These are phyloP conservation scores for Neoascia interrupta DNA, from an alignment of 2,888 invertebrate species.

Conservation along the genomic window DNA sequence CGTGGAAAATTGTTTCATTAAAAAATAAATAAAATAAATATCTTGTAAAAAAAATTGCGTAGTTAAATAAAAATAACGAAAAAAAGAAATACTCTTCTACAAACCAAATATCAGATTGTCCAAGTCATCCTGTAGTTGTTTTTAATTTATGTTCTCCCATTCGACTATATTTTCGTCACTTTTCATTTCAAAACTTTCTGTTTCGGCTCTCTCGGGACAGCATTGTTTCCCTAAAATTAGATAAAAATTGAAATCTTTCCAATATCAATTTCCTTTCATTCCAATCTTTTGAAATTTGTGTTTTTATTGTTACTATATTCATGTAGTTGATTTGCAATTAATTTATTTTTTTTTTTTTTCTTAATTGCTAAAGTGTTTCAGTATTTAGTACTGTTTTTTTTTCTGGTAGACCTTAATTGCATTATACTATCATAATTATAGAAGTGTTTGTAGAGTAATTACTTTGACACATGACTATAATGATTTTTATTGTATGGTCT, in stretches of 20 bases:
- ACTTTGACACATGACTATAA: too few relatives aligned
- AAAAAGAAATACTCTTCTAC: conserved; percentile 24
- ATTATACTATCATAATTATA: too few relatives aligned
- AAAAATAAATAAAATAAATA: conserved; percentile 24
- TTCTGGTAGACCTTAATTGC: conserved; percentile 2
- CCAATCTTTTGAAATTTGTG: conserved; percentile 1
- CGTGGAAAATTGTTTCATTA: conserved; percentile 60
- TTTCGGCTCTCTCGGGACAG: background rate
- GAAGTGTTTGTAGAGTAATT: background rate
- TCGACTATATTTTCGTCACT: background rate
- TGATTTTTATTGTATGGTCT: background rate
- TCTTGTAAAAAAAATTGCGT: conserved; percentile 16
- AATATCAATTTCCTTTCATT: conserved; percentile 1
- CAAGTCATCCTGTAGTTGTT: conserved; percentile 70
- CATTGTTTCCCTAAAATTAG: conserved; percentile 6
- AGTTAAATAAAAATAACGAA: conserved; percentile 4
- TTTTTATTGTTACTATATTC: conserved; percentile 5
- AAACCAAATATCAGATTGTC: conserved; percentile 66
- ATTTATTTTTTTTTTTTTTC: conserved; percentile 10
- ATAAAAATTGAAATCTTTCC: background rate
- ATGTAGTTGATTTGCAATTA: background rate
- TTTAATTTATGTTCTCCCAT: conserved; percentile 51
- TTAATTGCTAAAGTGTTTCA: conserved; percentile 13
- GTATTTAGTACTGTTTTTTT: too few relatives aligned
- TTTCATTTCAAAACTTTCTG: background rate